Base-by-base conservation (phyloP, 2,888 invertebrate genomes). In the Pristionchus entomophagus region DNA sequence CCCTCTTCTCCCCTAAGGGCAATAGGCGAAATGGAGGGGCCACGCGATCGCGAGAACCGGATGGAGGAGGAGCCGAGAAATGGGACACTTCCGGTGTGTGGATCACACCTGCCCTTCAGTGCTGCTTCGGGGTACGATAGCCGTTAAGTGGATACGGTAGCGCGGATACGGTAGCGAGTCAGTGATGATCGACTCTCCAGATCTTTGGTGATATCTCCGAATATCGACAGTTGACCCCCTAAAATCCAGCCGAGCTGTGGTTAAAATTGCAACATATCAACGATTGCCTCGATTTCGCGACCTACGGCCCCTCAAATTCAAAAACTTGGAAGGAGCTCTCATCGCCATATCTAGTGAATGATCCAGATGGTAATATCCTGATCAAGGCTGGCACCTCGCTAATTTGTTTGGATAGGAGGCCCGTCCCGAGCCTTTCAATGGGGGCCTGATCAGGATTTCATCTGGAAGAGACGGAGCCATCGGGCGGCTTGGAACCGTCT, bases 401-500 rank as follows among this genome's bases (percentile, higher is more conserved):
- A 62, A 62, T 62, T 62, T 62, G 62, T 62, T 62, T 62, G 62
- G 62, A 62, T 32, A 62, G 62, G 6, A 10, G 62, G 14, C 29
- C 62, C 59, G n/a, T 22, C n/a, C 22, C 6, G 26, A 12, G 62
- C 32, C 62, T 32, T 32, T 32, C 62, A 65, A 65, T 65, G 17
- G 32, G 65, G 35, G 8, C 65, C 65, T 65, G 65, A 65, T 65
- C 65, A 65, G 65, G 35, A 35, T 65, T 65, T n/a, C n/a, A n/a
- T n/a, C n/a, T n/a, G n/a, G n/a, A n/a, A n/a, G n/a, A n/a, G n/a
- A n/a, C n/a, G n/a, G n/a, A n/a, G n/a, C n/a, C n/a, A n/a, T n/a
- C 65, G 65, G 14, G 10, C 26, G 19, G 65, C 65, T 65, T 14
- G 65, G 19, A 32, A 65, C 65, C 65, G 65, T 32, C 65, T 65